Percentiles rank a stretch among this genome's conserved stretches.
Conservation (phyloP, 2,888 invertebrate species). For the Pristionchus japonicus region DNA sequence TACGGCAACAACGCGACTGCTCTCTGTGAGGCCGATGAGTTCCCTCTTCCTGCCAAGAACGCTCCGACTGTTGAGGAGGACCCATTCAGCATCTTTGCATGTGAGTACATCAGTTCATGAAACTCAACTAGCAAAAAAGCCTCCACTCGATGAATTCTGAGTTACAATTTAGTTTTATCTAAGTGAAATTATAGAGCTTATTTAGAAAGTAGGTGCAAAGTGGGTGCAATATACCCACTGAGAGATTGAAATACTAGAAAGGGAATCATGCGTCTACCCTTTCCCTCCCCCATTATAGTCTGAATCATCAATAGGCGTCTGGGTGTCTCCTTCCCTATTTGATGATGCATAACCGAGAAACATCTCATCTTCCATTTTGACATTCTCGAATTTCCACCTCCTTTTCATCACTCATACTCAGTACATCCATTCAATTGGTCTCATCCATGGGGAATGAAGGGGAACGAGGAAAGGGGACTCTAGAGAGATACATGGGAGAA, state of each 20-base stretch:
- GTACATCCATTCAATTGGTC: slow-evolving; percentile 15
- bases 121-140: neutral
- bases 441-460: neutral
- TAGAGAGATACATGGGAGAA: slow-evolving; percentile 11
- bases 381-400: neutral
- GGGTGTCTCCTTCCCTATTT: neutral
- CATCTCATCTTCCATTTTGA: neutral
- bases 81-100: slow-evolving; percentile 43
- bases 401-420: slow-evolving; percentile 19
- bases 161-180: no score
- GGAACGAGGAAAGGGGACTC: neutral
- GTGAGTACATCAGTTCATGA: neutral
- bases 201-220: no score
- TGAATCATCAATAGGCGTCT: neutral
- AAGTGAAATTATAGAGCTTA: no score
- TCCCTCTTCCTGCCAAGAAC: neutral
- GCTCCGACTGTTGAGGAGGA: slow-evolving; percentile 44
- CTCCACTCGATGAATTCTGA: no score
- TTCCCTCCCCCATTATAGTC: neutral
- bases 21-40: slow-evolving; percentile 45
- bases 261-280: neutral
- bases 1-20: slow-evolving; percentile 44
- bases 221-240: no score
- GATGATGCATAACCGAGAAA: slow-evolving; percentile 17
- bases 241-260: no score